Evolutionary conservation across 2,797 vertebrate species (phyloP).

Genomic region (Tiaroga cobitis): DNA sequence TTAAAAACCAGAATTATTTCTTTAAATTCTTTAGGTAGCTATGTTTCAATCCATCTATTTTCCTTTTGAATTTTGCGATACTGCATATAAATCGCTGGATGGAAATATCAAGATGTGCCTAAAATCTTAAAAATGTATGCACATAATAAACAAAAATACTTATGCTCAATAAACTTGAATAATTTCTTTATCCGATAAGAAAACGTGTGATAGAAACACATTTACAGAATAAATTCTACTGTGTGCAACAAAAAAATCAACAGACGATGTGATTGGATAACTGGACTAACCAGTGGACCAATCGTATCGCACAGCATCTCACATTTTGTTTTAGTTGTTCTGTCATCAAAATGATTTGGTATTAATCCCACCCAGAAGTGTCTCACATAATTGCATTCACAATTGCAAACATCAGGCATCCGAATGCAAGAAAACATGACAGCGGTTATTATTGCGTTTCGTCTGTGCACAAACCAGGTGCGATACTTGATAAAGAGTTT

Average conservation of each 20-base stretch:
- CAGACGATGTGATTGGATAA: too few species aligned
- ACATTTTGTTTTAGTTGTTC: background rate
- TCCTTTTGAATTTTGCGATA: background rate
- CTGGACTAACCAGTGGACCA: background rate
- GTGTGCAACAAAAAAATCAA: background rate
- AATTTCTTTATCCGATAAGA: background rate
- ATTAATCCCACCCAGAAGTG: too few species aligned
- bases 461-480: background rate
- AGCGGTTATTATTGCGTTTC: background rate
- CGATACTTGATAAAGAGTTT: background rate
- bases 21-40: background rate
- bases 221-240: too few species aligned
- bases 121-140: background rate
- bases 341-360: background rate
- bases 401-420: too few species aligned
- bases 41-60: background rate
- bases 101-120: background rate
- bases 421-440: background rate
- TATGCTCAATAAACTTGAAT: too few species aligned
- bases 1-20: background rate
- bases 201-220: background rate
- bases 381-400: background rate
- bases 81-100: background rate
- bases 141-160: background rate
- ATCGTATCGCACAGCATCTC: background rate